Base-by-base conservation (phyloP, 1,140 invertebrate genomes). In the Solenopsis invicta region DNA sequence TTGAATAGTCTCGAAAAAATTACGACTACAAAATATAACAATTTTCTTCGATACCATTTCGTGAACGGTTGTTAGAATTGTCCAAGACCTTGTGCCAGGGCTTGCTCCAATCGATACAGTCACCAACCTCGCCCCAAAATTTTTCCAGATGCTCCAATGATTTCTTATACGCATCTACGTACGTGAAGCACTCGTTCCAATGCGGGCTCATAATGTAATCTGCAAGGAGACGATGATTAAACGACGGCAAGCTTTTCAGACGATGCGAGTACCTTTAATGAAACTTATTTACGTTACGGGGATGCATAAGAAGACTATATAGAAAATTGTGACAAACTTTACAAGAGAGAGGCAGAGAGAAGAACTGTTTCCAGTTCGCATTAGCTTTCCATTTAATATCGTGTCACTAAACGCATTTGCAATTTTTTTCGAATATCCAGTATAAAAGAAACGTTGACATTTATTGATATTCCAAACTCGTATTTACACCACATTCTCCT, bases 11-110 rank as follows among this genome's bases (percentile, higher is more conserved):
- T n/a, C 16, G 3, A 37, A 18, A 64, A 6, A 37, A 66, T 64
- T 37, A 64, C 29, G 16, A 64, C 18, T 37, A 64, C n/a, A 8
- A n/a, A 52, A 16, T 21, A 21, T 66, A 78, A 75, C 24, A n/a
- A 78, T 61, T n/a, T 0, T 61, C 1, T 50, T 74, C 1, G 4
- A 24, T 96, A 98, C 99, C 98, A 99, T 97, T 98, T 98, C 12
- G 98, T 98, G 90, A 98, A 98, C 1, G 98, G 98, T 29, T 97
- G 91, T 98, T 97, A 16, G 96, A 97, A 90, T 98, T 97, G 91
- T 99, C 98, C 75, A 99, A 90, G 5, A 99, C 98, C 93, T 97
- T 97, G 4, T 97, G 95, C 98, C 98, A 99, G 0, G 97, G 97
- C 90, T 97, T 98, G 21, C 96, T 96, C 98, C 99, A 99, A 29